phyloP scores from a whole-genome alignment of 2,113 vertebrate species.

The Cottus gobio region DNA sequence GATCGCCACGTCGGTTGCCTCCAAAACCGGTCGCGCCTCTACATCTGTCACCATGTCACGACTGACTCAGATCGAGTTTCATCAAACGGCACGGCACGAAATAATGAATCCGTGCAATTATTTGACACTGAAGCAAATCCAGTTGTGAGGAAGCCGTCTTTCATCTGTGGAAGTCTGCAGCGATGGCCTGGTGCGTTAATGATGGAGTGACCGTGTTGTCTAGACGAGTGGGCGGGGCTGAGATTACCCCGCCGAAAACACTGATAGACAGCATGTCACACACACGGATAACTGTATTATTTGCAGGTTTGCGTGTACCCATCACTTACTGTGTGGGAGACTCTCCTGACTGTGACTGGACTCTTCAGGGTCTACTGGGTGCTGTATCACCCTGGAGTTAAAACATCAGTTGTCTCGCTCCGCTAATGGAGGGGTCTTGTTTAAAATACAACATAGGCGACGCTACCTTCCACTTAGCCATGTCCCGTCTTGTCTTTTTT shows the following conservation, averaged over 20 bases:
- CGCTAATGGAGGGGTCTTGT: not conserved
- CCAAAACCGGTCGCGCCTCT: not conserved
- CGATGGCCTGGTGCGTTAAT: slow-evolving; percentile 8
- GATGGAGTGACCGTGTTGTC: slow-evolving; percentile 42
- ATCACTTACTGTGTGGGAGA: slow-evolving; percentile 37
- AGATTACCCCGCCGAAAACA: not conserved
- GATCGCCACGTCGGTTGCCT: not conserved
- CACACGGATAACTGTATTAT: slow-evolving; percentile 38
- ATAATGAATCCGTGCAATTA: slow-evolving; percentile 18
- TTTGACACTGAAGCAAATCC: not conserved
- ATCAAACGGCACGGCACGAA: not conserved
- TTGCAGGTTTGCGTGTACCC: slow-evolving; percentile 34
- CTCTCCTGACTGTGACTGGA: slow-evolving; percentile 33
- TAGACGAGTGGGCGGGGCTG: slow-evolving; percentile 55
- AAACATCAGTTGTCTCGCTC: slow-evolving; percentile 15
- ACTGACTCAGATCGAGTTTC: not conserved
- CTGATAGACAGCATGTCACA: slow-evolving; percentile 7
- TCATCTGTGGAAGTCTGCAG: slow-evolving; percentile 14
- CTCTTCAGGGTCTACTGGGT: slow-evolving; percentile 18
- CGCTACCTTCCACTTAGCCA: not conserved
- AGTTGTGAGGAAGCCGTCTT: not conserved
- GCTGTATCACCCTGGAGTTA: not conserved
- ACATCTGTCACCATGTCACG: not conserved
- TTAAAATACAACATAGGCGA: slow-evolving; percentile 1
- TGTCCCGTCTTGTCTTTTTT: not conserved